These are phyloP conservation scores for Axis porcinus DNA, from an alignment of 2,113 vertebrate species.

Conservation along the genomic window DNA sequence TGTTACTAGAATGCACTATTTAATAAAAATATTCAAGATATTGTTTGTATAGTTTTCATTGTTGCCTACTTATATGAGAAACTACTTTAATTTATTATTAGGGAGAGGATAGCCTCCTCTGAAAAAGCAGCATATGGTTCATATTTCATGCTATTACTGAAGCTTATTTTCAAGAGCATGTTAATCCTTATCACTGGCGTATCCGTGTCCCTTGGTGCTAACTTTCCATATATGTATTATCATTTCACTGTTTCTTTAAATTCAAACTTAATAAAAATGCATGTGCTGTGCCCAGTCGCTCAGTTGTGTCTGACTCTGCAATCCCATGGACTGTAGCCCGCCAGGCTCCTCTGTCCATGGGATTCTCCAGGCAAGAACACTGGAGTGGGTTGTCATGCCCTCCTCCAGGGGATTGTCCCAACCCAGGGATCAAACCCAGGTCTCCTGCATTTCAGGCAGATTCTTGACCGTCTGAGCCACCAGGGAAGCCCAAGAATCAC, in stretches of 20 bases:
- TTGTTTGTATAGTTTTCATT: neutral
- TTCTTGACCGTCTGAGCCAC: neutral
- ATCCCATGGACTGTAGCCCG: neutral
- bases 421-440: neutral
- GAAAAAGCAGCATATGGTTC: neutral
- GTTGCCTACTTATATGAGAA: neutral
- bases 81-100: neutral
- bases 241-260: neutral
- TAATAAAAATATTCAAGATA: neutral
- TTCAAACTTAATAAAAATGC: slow-evolving; percentile 1
- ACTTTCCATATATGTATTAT: neutral
- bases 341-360: neutral
- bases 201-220: neutral
- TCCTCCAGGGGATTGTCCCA: neutral
- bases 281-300: neutral
- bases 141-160: neutral
- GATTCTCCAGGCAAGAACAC: neutral
- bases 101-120: neutral
- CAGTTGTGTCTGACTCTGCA: neutral
- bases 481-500: neutral
- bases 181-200: neutral
- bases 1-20: neutral
- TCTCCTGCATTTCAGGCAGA: neutral
- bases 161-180: neutral
- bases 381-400: neutral